Percentiles rank a stretch among this genome's conserved stretches.
phyloP scores from a whole-genome alignment of 2,797 vertebrate genomes.

The Enteromius thamalakanensis region DNA sequence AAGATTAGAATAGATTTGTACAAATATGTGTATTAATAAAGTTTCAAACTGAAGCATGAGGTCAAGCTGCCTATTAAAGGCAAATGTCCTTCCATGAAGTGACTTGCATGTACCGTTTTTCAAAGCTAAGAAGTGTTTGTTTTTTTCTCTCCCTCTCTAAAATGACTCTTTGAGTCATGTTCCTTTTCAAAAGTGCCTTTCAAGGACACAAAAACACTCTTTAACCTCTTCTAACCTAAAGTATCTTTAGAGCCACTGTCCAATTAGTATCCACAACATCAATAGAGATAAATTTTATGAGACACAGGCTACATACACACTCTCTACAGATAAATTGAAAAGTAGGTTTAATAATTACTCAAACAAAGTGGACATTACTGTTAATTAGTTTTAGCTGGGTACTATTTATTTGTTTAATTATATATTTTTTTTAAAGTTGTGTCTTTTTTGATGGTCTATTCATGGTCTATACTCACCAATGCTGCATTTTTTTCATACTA shows the following conservation, averaged over 20 bases:
- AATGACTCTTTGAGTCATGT: not conserved
- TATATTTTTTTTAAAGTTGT: not conserved
- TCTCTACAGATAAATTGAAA: not conserved
- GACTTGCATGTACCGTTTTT: not conserved
- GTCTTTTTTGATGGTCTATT: not conserved
- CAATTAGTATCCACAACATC: not conserved
- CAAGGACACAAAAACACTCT: not conserved
- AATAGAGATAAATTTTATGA: not conserved
- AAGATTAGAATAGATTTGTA: not conserved
- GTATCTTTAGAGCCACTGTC: not conserved
- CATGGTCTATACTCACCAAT: not conserved
- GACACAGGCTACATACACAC: not conserved
- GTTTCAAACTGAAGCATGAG: not conserved
- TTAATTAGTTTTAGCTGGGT: not conserved
- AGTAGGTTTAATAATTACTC: not conserved
- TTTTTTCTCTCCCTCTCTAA: not conserved
- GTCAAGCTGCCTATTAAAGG: not conserved
- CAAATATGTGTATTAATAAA: not conserved
- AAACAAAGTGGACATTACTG: not conserved
- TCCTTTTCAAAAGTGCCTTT: not conserved
- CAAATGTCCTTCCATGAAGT: not conserved
- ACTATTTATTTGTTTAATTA: not conserved
- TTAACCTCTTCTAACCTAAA: not conserved
- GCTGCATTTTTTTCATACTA: too few species aligned
- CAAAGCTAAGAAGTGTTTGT: not conserved